Percentiles rank a stretch among this genome's conserved stretches.
These are phyloP conservation scores for Xanthorhoe designata DNA, from an alignment of 2,888 invertebrate species.

Conservation along the genomic window DNA sequence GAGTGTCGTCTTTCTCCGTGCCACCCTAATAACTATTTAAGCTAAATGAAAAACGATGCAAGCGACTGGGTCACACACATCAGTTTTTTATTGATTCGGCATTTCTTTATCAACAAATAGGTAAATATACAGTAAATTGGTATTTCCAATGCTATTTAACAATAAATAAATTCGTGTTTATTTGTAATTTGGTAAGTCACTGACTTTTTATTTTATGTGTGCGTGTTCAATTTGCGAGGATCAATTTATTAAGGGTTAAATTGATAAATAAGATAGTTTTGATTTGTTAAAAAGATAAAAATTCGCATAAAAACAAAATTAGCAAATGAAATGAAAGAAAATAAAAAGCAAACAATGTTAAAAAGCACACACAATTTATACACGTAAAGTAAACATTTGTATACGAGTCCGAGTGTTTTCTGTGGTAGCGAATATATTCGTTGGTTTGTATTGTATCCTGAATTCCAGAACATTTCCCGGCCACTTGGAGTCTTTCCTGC, in stretches of 20 bases:
- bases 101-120: constrained; percentile 43
- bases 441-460: constrained; percentile 49
- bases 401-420: constrained; percentile 35
- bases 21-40: constrained; percentile 51
- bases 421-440: constrained; percentile 42
- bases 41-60: constrained; percentile 51
- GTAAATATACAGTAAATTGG: constrained; percentile 46
- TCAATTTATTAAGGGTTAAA: not conserved
- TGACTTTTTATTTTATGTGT: not conserved
- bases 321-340: not conserved
- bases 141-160: constrained; percentile 23
- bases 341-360: constrained; percentile 12
- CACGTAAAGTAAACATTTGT: constrained; percentile 27
- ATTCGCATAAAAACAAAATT: not conserved
- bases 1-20: constrained; percentile 50
- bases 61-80: constrained; percentile 43
- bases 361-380: constrained; percentile 25
- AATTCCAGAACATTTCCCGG: constrained; percentile 63
- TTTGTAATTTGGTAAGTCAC: not conserved
- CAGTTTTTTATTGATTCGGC: constrained; percentile 41
- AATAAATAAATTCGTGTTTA: constrained; percentile 6
- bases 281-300: too few species aligned
- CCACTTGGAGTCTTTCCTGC: constrained; percentile 55
- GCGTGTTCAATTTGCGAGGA: not conserved
- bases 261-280: not conserved